Base-by-base conservation (phyloP, 2,113 vertebrate genomes). In the Pongo pygmaeus region DNA sequence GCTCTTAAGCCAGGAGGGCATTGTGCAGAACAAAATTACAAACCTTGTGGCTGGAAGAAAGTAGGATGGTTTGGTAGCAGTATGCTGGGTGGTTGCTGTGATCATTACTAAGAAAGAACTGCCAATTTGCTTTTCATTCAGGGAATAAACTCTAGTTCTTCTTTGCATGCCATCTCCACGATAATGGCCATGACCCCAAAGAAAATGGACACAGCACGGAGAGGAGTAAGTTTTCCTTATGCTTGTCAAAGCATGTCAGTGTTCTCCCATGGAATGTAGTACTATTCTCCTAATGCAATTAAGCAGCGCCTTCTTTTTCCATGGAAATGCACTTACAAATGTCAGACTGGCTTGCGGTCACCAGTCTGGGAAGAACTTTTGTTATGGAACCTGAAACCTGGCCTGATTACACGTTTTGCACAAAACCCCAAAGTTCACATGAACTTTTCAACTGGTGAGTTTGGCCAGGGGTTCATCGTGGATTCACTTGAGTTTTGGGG, bases 381-480 rank as follows among this genome's bases (percentile, higher is more conserved):
- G 96, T 95, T 97, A 96, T 91, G 80, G 97, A 97, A 94, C 88
- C 93, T 74, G 85, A 98, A 96, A 97, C 91, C 96, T 94, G 91
- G 80, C 52, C 85, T 96, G 80, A 95, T 83, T 91, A 89, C 77
- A 72, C 75, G 83, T 97, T 98, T 96, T 96, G 50, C 92, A 96
- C 55, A 93, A 69, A 97, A 94, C 59, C 79, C 84, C 69, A 25
- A 96, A 95, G 89, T 97, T 94, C 97, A 93, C 81, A 80, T 95
- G 85, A 97, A 97, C 96, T 98, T 97, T 97, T 97, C 97, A 97
- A 89, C 98, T 97, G 89, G 85, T 67, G 69, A 97, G 69, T 93
- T 92, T 97, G 91, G 89, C 79, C 35, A 38, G 64, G 87, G 72
- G n/a, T 46, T 94, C 81, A 16, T 59, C 69, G 25, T 23, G 5